A percentile compares a stretch with the other conserved stretches of the same genome.
Conservation (phyloP, 2,888 invertebrate genomes). For the Leucophenga montana region DNA sequence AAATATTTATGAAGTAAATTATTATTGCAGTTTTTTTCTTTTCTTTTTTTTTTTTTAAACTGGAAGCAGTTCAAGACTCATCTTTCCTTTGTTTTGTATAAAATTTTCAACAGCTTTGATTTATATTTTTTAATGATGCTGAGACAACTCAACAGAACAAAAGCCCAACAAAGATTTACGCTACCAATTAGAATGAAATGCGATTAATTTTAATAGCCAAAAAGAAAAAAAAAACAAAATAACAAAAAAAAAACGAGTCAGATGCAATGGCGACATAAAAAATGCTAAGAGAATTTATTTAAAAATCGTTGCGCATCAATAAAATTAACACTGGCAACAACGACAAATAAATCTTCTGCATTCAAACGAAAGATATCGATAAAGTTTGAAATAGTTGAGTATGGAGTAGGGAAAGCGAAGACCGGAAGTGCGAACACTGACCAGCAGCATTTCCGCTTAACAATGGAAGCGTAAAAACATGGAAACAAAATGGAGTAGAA, state of each 20-base stretch:
- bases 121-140: conserved; percentile 33
- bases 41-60: too few species aligned
- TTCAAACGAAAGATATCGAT: conserved; percentile 49
- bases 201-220: conserved; percentile 63
- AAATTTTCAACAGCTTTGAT: conserved; percentile 34
- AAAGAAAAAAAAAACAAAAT: conserved; percentile 3
- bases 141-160: conserved; percentile 41
- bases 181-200: conserved; percentile 43
- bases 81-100: conserved; percentile 24
- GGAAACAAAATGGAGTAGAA: neutral
- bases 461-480: conserved; percentile 16
- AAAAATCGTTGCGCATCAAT: conserved; percentile 58
- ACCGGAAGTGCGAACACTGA: conserved; percentile 58
- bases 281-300: conserved; percentile 30
- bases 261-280: too few species aligned
- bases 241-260: neutral
- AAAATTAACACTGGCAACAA: conserved; percentile 59
- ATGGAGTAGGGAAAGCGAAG: conserved; percentile 46
- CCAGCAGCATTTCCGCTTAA: conserved; percentile 54
- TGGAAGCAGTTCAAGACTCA: too few species aligned
- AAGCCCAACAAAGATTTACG: conserved; percentile 12
- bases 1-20: neutral
- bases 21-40: neutral
- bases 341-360: conserved; percentile 64
- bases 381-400: conserved; percentile 37